Evolutionary conservation across 2,113 vertebrate species (phyloP), one percentile per base, ranked within the genome.

Genomic region (Nibea albiflora): DNA sequence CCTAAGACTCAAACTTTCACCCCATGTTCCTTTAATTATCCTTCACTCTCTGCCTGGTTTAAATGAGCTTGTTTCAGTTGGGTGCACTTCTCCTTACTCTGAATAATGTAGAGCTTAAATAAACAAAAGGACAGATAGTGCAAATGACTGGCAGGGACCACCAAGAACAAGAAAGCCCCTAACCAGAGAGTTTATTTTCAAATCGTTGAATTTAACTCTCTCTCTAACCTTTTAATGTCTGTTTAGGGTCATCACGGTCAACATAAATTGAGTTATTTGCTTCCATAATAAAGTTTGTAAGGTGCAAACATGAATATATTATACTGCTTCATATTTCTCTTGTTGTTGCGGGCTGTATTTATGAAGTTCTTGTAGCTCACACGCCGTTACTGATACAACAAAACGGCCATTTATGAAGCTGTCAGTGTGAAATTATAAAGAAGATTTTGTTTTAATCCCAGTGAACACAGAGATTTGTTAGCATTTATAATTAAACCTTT

Each of bases 181-280:
- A 4, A 3, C 26, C 4, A 16, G 22, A 50, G 26, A 39, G 39
- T 7, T 61, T 3, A 19, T 46, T 44, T 58, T 1, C 15, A 1
- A 20, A 1, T 65, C 2, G 9, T 22, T 66, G 7, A 46, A 56
- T 47, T 24, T 19, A 66, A 44, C 20, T 70, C 9, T n/a, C 4
- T 42, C 42, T 11, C 15, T 39, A 66, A 47, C 8, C 12, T 54
- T 35, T 2, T 62, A 56, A 49, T 71, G 70, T 17, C 17, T 63
- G 26, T 49, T 63, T 61, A n/a, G 22, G 8, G 56, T 56, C 72
- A 56, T 35, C 10, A 20, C 63, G 46, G 49, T 39, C 46, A 61
- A 62, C 44, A 81, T n/a, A 16, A 81, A 78, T 56, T 8, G 66
- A 56, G 22, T 67, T 58, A 9, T 79, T 67, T 78, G n/a, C 39